These are phyloP conservation scores for Drosophila leontia DNA, from an alignment of 1,140 invertebrate genomes.

Conservation along the genomic window DNA sequence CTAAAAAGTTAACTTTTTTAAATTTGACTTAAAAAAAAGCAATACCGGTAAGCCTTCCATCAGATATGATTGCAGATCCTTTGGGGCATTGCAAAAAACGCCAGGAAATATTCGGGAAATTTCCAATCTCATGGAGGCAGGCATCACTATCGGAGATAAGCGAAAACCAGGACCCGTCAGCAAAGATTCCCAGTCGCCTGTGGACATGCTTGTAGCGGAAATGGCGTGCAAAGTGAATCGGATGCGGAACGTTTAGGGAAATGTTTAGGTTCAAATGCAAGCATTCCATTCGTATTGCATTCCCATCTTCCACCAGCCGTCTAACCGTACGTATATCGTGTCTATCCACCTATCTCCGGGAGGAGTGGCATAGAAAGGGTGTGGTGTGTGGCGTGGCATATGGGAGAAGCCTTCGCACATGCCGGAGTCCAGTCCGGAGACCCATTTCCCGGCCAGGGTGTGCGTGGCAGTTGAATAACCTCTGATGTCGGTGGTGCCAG, in stretches of 20 bases:
- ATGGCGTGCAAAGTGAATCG: constrained; percentile 81
- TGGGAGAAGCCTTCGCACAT: constrained; percentile 40
- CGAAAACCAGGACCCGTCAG: constrained; percentile 22
- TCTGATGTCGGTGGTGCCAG: constrained; percentile 51
- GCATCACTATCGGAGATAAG: constrained; percentile 44
- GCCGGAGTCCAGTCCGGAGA: constrained; percentile 37
- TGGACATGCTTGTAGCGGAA: constrained; percentile 68
- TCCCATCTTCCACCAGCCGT: constrained; percentile 15
- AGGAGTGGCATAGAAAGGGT: not conserved
- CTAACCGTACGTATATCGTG: constrained; percentile 21
- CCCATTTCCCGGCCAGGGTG: constrained; percentile 36
- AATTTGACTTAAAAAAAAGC: not conserved
- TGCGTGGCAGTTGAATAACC: constrained; percentile 76
- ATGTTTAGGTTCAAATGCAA: constrained; percentile 78
- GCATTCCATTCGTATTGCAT: constrained; percentile 58
- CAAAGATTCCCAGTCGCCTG: constrained; percentile 31
- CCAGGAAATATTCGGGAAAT: constrained; percentile 26
- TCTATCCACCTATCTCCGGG: constrained; percentile 48
- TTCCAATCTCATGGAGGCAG: constrained; percentile 29
- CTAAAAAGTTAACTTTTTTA: too few species aligned
- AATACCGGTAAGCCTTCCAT: not conserved
- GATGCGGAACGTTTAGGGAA: constrained; percentile 74
- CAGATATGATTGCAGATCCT: not conserved
- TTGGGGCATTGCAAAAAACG: not conserved
- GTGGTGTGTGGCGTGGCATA: constrained; percentile 31